These are phyloP conservation scores for Yoshiicerus persimilis DNA, from an alignment of 1,140 invertebrate genomes.

Conservation along the genomic window DNA sequence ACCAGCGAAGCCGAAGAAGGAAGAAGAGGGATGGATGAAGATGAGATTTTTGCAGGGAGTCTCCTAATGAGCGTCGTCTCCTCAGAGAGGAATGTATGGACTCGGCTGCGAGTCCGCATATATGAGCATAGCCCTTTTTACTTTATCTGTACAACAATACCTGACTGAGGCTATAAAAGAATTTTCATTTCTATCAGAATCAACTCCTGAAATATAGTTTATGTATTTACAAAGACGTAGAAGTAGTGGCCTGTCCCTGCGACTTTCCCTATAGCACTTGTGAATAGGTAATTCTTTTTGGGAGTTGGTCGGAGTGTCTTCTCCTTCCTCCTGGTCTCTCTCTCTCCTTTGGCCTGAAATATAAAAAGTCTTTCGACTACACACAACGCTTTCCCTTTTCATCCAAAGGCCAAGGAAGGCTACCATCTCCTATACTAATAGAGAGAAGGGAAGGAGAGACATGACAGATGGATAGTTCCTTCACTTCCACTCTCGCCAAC, in stretches of 20 bases:
- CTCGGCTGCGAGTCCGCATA: not conserved
- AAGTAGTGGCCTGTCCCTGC: not conserved
- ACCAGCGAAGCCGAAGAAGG: not conserved
- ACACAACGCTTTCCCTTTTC: not conserved
- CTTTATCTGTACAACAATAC: not conserved
- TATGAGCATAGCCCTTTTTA: not conserved
- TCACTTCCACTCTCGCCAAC: not conserved
- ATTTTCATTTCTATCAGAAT: too few species aligned
- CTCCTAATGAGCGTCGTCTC: conserved; percentile 8
- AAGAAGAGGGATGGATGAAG: not conserved
- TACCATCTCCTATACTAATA: not conserved
- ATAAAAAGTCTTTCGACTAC: not conserved
- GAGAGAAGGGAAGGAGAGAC: not conserved
- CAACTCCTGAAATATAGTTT: not conserved
- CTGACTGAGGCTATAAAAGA: too few species aligned
- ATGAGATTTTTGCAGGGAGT: not conserved
- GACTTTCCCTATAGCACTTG: not conserved
- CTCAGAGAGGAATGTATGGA: not conserved
- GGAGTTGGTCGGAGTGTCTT: not conserved
- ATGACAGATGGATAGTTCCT: not conserved
- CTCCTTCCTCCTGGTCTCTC: not conserved
- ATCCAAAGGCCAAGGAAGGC: not conserved
- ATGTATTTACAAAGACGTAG: not conserved
- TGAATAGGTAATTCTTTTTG: not conserved
- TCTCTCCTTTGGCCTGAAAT: not conserved